Percentiles rank a stretch among this genome's conserved stretches.
Evolutionary conservation across 2,797 vertebrate genomes (phyloP).

Genomic region (Clarias laeviceps): DNA sequence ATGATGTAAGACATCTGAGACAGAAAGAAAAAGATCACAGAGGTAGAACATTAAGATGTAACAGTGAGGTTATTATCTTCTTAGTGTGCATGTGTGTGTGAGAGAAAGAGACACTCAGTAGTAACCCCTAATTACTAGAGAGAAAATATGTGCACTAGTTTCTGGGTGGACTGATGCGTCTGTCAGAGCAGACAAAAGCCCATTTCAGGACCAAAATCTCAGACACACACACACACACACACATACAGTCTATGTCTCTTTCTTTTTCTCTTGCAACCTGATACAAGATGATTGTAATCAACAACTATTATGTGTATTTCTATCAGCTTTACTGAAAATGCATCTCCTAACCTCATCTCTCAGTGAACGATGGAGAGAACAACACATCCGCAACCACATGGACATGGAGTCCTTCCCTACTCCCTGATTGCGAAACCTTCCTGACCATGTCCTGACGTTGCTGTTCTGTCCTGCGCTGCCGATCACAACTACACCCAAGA

Average conservation of each 20-base stretch:
- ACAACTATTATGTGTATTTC: not conserved
- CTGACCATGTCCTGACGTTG: too few species aligned
- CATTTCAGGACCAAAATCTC: not conserved
- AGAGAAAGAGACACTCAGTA: not conserved
- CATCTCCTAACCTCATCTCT: too few species aligned
- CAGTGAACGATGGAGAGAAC: not conserved
- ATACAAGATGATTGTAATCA: not conserved
- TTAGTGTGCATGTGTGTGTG: slow-evolving; percentile 27
- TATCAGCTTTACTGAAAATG: not conserved
- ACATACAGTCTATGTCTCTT: not conserved
- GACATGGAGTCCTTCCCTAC: not conserved
- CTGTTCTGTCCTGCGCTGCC: not conserved
- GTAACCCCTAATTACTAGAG: slow-evolving; percentile 9
- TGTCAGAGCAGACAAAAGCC: slow-evolving; percentile 6
- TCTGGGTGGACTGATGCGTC: not conserved
- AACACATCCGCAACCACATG: not conserved
- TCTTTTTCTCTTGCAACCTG: not conserved
- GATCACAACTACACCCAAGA: slow-evolving; percentile 16
- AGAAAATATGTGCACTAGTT: slow-evolving; percentile 12
- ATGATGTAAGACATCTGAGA: not conserved
- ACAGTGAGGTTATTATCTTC: not conserved
- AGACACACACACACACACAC: slow-evolving; percentile 2
- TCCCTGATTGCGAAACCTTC: slow-evolving; percentile 8
- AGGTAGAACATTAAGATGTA: not conserved
- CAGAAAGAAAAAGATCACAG: not conserved